phyloP scores from a whole-genome alignment of 2,113 vertebrate species.

The Crotalus tigris region DNA sequence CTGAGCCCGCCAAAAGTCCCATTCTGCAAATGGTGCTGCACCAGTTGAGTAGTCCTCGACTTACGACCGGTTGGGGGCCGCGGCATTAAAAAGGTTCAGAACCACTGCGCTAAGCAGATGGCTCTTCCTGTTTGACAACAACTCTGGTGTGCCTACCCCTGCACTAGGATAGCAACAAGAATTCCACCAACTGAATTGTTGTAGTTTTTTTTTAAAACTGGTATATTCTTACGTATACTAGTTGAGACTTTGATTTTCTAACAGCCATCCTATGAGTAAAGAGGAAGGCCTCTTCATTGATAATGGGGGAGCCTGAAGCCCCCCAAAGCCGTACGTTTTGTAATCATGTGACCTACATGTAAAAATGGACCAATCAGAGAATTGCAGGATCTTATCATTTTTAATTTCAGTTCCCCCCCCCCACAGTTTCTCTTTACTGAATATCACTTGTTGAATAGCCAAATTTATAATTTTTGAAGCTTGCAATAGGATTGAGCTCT shows the following conservation, averaged over 20 bases:
- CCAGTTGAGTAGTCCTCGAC: too few relatives aligned
- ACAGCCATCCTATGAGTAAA: not conserved
- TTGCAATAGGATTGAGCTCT: not conserved
- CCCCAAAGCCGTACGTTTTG: not conserved
- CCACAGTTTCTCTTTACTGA: not conserved
- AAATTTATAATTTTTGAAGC: not conserved
- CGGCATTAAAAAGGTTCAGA: too few relatives aligned
- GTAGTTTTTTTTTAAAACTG: not conserved
- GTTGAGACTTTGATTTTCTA: not conserved
- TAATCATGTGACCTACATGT: not conserved
- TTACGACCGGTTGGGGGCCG: too few relatives aligned
- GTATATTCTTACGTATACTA: not conserved
- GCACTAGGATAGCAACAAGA: not conserved
- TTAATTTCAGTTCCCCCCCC: not conserved
- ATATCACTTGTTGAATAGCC: not conserved
- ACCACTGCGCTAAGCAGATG: too few relatives aligned
- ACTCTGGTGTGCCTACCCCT: not conserved
- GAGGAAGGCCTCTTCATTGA: not conserved
- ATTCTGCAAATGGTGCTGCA: too few relatives aligned
- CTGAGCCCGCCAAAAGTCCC: too few relatives aligned
- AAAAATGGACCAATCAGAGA: not conserved
- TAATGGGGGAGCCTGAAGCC: not conserved
- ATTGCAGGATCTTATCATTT: not conserved
- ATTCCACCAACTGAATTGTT: not conserved
- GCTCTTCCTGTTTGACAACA: too few relatives aligned